These are phyloP conservation scores for Pyrrhosoma nymphula DNA, from an alignment of 2,888 invertebrate genomes.

Conservation along the genomic window DNA sequence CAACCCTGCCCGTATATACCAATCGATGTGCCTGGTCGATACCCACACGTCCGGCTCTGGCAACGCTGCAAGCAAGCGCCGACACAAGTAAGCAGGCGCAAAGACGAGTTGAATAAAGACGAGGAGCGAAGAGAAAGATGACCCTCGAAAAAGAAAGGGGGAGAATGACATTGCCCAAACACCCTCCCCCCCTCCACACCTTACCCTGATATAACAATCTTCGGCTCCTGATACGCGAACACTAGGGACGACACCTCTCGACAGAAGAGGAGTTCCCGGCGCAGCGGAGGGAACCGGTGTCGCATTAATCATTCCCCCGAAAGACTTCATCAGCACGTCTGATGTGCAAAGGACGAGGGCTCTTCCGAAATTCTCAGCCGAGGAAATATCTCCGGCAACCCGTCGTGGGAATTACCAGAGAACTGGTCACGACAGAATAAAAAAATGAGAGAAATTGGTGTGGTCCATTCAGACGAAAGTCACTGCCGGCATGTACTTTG, in stretches of 20 bases:
- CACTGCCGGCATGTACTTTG: too few relatives aligned
- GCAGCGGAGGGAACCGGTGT: background rate
- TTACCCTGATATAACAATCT: background rate
- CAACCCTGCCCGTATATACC: background rate
- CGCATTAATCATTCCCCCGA: background rate
- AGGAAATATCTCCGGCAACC: too few relatives aligned
- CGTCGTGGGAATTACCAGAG: too few relatives aligned
- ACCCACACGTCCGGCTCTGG: slow-evolving; percentile 35
- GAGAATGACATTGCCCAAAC: background rate
- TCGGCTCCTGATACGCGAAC: background rate
- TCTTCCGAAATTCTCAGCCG: background rate
- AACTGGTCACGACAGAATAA: too few relatives aligned
- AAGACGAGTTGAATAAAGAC: slow-evolving; percentile 21
- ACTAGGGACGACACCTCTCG: background rate
- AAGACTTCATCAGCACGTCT: background rate
- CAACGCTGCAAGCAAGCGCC: slow-evolving; percentile 54
- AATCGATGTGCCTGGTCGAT: slow-evolving; percentile 54
- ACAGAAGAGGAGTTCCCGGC: background rate
- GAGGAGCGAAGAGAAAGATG: background rate
- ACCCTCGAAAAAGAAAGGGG: background rate
- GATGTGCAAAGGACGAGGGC: background rate
- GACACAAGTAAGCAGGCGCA: slow-evolving; percentile 32
- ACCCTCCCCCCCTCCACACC: background rate
- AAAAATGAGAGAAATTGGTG: too few relatives aligned
- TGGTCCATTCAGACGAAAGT: too few relatives aligned